Base-by-base conservation (phyloP, 2,888 invertebrate genomes). In the Hydrotaea cyrtoneurina region DNA sequence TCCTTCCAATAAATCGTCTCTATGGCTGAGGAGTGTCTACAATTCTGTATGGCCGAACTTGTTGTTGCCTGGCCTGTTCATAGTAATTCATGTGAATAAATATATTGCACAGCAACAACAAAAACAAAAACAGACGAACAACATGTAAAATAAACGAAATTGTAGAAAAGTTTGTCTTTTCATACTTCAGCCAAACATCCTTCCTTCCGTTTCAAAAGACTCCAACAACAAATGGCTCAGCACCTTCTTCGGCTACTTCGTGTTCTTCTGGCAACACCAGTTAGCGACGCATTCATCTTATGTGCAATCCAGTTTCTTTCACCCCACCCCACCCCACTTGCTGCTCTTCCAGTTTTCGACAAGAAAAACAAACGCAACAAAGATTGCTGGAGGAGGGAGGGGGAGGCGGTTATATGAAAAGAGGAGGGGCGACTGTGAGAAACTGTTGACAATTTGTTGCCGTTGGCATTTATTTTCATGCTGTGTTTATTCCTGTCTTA, bases 41-140 rank as follows among this genome's bases (percentile, higher is more conserved):
- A n/a, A n/a, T n/a, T n/a, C n/a, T n/a, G n/a, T n/a, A n/a, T n/a
- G n/a, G n/a, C 31, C 31, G 31, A 31, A 31, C 31, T 13, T 74
- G 23, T 62, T 77, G 50, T 80, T 83, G 66, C 55, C 46, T 50
- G 11, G 46, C 66, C 78, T 75, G 77, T 80, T 50, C 66, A 57
- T 74, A 82, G 62, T 82, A 85, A 85, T 85, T 85, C 85, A 85
- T 85, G 82, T 80, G 85, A 76, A 85, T 77, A 77, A 81, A 81
- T 78, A 78, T 81, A 46, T 75, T 77, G 55, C 74, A 46, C 43
- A 62, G 53, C 13, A 46, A 53, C 39, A 57, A 62, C 69, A 19
- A 69, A 69, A 64, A 19, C 50, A 36, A 50, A 19, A n/a, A 13
- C 50, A n/a, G 50, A 13, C 39, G 43, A 72, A 59, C 64, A 71